A percentile compares a stretch with the other conserved stretches of the same genome.
Evolutionary conservation across 2,113 vertebrate species (phyloP).

Genomic region (Origma solitaria): DNA sequence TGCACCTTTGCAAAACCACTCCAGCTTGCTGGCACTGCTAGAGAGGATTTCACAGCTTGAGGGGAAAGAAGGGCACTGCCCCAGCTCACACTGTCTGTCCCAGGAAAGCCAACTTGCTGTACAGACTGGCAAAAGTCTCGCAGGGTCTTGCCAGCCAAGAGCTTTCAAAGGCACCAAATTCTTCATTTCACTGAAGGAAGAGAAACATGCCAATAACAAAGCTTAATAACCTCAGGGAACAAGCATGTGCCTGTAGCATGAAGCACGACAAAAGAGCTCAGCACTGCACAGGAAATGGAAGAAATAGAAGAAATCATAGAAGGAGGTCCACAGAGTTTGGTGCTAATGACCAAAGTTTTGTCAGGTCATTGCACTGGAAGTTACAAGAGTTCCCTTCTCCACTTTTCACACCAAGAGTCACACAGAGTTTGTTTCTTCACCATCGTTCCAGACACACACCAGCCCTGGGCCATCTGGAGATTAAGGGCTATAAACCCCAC

Average conservation of each 20-base stretch:
- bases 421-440: neutral
- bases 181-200: neutral
- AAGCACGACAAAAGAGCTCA: neutral
- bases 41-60: neutral
- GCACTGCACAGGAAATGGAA: neutral
- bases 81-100: neutral
- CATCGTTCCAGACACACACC: neutral
- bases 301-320: neutral
- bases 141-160: neutral
- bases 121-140: neutral
- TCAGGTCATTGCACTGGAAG: neutral
- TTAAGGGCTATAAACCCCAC: neutral
- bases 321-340: neutral
- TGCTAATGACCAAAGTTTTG: neutral
- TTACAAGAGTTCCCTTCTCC: neutral
- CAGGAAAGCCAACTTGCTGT: neutral
- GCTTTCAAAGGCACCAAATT: neutral
- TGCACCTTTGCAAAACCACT: neutral
- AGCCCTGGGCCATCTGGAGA: neutral
- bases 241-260: neutral
- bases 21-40: neutral
- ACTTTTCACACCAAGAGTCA: neutral
- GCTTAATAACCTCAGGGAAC: neutral
- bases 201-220: fast-evolving
- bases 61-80: neutral